These are phyloP conservation scores for Ophion costatus DNA, from an alignment of 2,888 invertebrate species.

Conservation along the genomic window DNA sequence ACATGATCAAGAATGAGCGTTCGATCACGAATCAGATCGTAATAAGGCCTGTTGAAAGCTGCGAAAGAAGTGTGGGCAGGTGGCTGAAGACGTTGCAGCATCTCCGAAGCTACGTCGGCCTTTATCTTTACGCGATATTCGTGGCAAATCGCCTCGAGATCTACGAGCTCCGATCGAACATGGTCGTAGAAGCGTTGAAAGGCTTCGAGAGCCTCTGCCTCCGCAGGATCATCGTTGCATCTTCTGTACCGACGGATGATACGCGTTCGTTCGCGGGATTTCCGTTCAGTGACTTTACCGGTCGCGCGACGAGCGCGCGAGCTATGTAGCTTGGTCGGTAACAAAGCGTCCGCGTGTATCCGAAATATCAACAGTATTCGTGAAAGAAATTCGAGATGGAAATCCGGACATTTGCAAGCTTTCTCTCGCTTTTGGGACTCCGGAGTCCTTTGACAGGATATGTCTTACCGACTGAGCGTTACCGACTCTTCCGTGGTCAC, in stretches of 20 bases:
- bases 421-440: too few relatives aligned
- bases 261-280: neutral
- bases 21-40: neutral
- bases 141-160: slow-evolving; percentile 65
- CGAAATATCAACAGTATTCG: too few relatives aligned
- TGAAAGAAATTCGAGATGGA: too few relatives aligned
- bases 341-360: too few relatives aligned
- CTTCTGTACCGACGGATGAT: slow-evolving; percentile 5
- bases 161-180: slow-evolving; percentile 56
- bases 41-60: slow-evolving; percentile 38
- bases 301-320: too few relatives aligned
- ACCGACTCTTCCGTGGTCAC: too few relatives aligned
- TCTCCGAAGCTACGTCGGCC: slow-evolving; percentile 59
- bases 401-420: too few relatives aligned
- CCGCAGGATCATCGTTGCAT: neutral
- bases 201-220: slow-evolving; percentile 3
- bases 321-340: neutral
- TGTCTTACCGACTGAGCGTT: too few relatives aligned
- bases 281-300: neutral
- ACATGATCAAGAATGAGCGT: neutral
- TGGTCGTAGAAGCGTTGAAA: slow-evolving; percentile 60
- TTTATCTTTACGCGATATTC: slow-evolving; percentile 63
- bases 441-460: too few relatives aligned
- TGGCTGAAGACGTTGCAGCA: slow-evolving; percentile 54
- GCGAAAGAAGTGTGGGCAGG: slow-evolving; percentile 28